Percentiles rank a stretch among this genome's conserved stretches.
Evolutionary conservation across 2,113 vertebrate genomes (phyloP).

Genomic region (Sinocyclocheilus maitianheensis): DNA sequence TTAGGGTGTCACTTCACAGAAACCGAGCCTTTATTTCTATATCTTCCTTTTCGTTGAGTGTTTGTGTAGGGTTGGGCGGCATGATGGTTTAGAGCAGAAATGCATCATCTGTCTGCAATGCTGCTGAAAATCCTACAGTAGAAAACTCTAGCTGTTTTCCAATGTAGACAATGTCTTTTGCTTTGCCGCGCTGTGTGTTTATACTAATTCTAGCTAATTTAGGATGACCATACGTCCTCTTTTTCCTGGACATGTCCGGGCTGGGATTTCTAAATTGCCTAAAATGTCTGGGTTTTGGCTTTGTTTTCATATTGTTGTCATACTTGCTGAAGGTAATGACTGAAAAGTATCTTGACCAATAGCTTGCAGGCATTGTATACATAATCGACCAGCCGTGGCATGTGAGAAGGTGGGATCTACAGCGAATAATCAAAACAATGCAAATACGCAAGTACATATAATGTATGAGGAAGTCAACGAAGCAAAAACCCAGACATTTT

Average conservation of each 20-base stretch:
- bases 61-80: slow-evolving; percentile 13
- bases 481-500: not conserved
- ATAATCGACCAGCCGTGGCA: not conserved
- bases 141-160: not conserved
- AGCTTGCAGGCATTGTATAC: not conserved
- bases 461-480: not conserved
- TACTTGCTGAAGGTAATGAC: not conserved
- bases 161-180: not conserved
- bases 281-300: not conserved
- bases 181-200: not conserved
- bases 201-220: not conserved
- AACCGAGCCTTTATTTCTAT: slow-evolving; percentile 21
- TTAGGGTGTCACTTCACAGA: slow-evolving; percentile 58
- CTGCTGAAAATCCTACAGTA: not conserved
- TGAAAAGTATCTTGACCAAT: not conserved
- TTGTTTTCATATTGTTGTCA: not conserved
- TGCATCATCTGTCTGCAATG: not conserved
- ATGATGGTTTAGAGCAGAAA: not conserved
- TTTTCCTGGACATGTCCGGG: no score
- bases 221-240: not conserved
- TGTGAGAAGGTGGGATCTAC: no score
- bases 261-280: no score
- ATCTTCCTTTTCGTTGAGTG: not conserved
- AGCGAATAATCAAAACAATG: no score
- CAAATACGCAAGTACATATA: not conserved